Evolutionary conservation across 2,113 vertebrate genomes (phyloP).

Genomic region (human (Homo sapiens)): DNA sequence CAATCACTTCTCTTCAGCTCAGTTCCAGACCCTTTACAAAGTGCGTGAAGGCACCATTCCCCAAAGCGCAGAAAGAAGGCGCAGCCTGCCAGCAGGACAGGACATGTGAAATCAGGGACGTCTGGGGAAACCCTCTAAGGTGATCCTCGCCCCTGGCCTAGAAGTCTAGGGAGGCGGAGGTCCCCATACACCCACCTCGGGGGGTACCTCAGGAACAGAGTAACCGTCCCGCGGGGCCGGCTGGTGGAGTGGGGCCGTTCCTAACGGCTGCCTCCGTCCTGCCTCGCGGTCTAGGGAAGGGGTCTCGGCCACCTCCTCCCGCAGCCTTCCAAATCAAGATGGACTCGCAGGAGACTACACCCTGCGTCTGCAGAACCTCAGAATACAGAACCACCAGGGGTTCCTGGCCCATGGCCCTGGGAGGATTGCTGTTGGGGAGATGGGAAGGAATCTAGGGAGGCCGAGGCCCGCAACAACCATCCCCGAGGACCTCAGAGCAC

Average conservation of each 20-base stretch:
- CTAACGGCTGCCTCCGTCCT: no score
- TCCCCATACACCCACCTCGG: fast-evolving
- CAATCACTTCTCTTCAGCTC: not conserved
- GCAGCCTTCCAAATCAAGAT: not conserved
- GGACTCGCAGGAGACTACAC: not conserved
- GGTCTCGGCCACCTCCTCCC: not conserved
- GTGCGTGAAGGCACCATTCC: fast-evolving
- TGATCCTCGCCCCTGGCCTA: not conserved
- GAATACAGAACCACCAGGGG: not conserved
- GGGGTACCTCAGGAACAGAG: fast-evolving
- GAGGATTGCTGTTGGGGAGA: not conserved
- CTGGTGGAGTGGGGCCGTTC: not conserved
- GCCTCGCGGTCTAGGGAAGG: no score
- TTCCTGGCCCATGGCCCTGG: not conserved
- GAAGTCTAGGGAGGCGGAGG: not conserved
- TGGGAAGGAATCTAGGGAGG: not conserved
- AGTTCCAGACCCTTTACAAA: not conserved
- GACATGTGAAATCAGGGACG: conserved; percentile 42
- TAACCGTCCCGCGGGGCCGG: fast-evolving
- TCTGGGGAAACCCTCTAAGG: not conserved
- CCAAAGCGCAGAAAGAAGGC: not conserved
- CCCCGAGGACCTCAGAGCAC: no score
- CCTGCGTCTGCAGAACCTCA: not conserved
- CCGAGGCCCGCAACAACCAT: no score
- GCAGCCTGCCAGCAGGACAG: not conserved